Evolutionary conservation across 2,797 vertebrate genomes (phyloP).

Genomic region (Salmo trutta): DNA sequence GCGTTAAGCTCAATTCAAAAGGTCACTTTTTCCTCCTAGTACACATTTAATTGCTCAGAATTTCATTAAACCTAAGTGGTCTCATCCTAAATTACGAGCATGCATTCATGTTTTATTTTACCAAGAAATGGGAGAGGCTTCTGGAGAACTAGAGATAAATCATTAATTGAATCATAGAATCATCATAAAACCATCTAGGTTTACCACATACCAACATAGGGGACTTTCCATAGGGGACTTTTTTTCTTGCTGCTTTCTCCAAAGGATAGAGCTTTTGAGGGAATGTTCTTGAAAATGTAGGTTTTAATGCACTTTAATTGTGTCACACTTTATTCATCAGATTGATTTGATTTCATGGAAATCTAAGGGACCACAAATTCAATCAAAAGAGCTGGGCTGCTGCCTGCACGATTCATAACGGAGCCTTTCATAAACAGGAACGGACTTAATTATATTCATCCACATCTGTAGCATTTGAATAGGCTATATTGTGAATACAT

Average conservation of each 20-base stretch:
- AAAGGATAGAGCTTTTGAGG: slow-evolving; percentile 18
- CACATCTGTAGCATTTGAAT: not conserved
- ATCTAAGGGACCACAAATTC: slow-evolving; percentile 25
- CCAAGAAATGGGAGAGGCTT: slow-evolving; percentile 29
- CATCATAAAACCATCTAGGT: not conserved
- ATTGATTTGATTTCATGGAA: slow-evolving; percentile 22
- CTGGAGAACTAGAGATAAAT: not conserved
- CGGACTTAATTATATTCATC: not conserved
- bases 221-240: slow-evolving; percentile 21
- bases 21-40: not conserved
- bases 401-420: not conserved
- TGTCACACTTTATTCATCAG: not conserved
- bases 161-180: not conserved
- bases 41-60: not conserved
- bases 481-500: not conserved
- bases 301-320: slow-evolving; percentile 3
- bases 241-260: not conserved
- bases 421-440: not conserved
- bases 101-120: slow-evolving; percentile 9
- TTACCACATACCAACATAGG: slow-evolving; percentile 16
- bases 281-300: slow-evolving; percentile 13
- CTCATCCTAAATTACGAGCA: not conserved
- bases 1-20: not conserved
- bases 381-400: slow-evolving; percentile 6
- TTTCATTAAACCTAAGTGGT: not conserved